Percentiles rank a stretch among this genome's conserved stretches.
Evolutionary conservation across 1,140 invertebrate genomes (phyloP).

Genomic region (Yoshiicerus persimilis): DNA sequence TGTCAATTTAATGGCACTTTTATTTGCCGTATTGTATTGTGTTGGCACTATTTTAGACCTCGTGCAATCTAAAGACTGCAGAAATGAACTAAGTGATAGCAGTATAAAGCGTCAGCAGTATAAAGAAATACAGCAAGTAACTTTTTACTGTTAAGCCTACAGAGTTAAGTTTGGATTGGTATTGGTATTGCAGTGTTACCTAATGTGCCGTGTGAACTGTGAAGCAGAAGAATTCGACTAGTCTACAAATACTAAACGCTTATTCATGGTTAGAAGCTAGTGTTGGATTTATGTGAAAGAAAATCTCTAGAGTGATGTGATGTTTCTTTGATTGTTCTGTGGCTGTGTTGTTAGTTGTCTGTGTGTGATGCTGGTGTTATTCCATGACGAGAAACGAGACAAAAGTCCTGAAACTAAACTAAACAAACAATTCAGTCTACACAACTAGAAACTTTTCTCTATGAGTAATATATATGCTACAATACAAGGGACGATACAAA

Average conservation of each 20-base stretch:
- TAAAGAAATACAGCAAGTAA: background rate
- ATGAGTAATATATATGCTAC: background rate
- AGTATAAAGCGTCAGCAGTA: background rate
- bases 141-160: background rate
- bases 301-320: background rate
- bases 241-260: background rate
- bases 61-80: background rate
- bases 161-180: too few relatives aligned
- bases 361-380: background rate
- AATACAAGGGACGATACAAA: background rate
- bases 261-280: background rate
- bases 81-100: background rate
- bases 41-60: too few relatives aligned
- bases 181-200: background rate
- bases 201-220: background rate
- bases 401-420: background rate
- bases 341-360: background rate
- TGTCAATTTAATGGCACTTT: background rate
- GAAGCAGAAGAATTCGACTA: background rate
- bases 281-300: background rate
- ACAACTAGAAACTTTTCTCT: background rate
- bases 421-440: background rate
- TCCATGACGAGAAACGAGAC: background rate
- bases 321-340: background rate
- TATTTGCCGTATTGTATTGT: background rate